Evolutionary conservation across 2,888 invertebrate species (phyloP), one percentile per base, ranked within the genome.

Genomic region (Exephanes ischioxanthus): DNA sequence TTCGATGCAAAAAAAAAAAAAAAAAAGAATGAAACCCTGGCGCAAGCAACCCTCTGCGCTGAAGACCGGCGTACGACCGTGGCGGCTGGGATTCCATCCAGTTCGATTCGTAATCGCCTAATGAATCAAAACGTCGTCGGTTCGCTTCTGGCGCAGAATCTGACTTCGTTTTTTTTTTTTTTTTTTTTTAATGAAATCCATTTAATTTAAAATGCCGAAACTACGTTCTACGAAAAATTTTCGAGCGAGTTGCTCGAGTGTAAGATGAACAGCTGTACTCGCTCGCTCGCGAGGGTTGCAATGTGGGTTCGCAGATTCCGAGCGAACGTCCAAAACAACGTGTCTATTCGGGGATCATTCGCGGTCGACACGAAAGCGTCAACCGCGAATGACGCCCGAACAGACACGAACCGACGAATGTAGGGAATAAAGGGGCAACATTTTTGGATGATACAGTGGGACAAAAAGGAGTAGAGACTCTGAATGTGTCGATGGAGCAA

Each of bases 121-220:
- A 84, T 84, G 76, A 84, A 84, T 84, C 80, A 80, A 76, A 75
- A 80, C 67, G 76, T 80, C 83, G 55, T 72, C 67, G 61, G 68
- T 70, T 72, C 22, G 53, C 48, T 33, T 68, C 68, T 63, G 70
- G 48, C 22, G 22, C 11, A 61, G 19, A 33, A 26, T 22, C 14
- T 14, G 2, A 26, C 68, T 51, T 67, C 22, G 48, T 68, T 16
- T 33, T 61, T 70, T 63, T 33, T 22, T 14, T 61, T 70, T 63
- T 33, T 22, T 14, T 30, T 6, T n/a, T 41, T 73, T 41, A 75
- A 75, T 73, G 55, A 68, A 68, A 80, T 58, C 41, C 67, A 14
- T 58, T 58, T 68, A 55, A 45, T 41, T 45, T 33, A 51, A 26
- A 9, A 19, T 1, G 45, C 11, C 51, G 14, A 37, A n/a, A 6